Evolutionary conservation across 2,797 vertebrate species (phyloP), one percentile per base, ranked within the genome.

Genomic region (Chelon labrosus): DNA sequence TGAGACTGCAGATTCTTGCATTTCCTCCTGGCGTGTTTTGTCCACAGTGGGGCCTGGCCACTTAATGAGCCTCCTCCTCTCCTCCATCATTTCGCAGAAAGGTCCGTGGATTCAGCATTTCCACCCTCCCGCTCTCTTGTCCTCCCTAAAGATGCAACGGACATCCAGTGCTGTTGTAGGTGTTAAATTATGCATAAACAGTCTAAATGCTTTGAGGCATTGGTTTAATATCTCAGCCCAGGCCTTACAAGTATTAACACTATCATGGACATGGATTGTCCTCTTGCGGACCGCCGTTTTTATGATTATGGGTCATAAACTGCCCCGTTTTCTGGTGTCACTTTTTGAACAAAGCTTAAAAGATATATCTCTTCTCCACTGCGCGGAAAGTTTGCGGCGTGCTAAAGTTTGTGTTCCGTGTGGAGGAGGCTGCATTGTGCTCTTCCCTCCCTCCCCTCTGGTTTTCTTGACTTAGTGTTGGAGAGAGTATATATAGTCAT

Each of bases 131-230:
- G 79, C 89, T 84, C 79, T 76, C 88, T 84, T 60, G 19, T 85
- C 74, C 88, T 92, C 93, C 92, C 92, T 83, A 83, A 92, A 93
- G 92, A 93, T 90, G 87, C 87, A 81, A 42, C 57, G 87, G 88
- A 89, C 84, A 80, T 89, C 86, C 90, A 87, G 68, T 86, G 89
- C 87, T 93, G 91, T 93, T 92, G 91, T 90, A 89, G 87, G 85
- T 94, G 90, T 92, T 94, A 93, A 94, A 94, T 94, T 93, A 94
- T 94, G 92, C 91, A 94, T 94, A 90, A 91, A 90, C 87, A 85
- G 89, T 93, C 89, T 93, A 92, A 94, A 94, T 89, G 90, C 85
- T 92, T 87, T 94, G 92, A 94, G 90, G 91, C 94, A 94, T 94
- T 89, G 93, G 91, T 93, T 93, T 94, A 94, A 94, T 94, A 94